Base-by-base conservation (phyloP, 2,113 vertebrate species). In the Cathartes aura region DNA sequence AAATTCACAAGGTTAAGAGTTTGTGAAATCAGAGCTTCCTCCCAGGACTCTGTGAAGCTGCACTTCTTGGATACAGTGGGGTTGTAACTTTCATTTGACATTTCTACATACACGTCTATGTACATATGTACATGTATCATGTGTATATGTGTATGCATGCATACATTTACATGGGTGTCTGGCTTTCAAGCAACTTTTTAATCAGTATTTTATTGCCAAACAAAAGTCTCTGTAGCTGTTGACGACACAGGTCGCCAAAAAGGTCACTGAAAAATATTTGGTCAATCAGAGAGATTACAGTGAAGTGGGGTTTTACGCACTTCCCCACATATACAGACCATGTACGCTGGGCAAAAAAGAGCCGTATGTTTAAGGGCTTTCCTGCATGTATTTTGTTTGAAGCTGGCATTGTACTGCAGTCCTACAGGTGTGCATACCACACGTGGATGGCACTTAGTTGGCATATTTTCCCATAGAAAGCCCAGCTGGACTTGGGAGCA, bases 81-180 rank as follows among this genome's bases (percentile, higher is more conserved):
- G n/a, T 1, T 55, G 32, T 16, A 56, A 36, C 15, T 42, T 66
- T 19, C 12, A 86, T 27, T 17, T 74, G 63, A 18, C 19, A 12
- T 64, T 74, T 63, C 68, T 60, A 55, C 47, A 20, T 10, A 16
- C 11, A 1, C 0, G 2, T 76, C 22, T 53, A 40, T 4, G 20
- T 9, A 36, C 1, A 47, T 30, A 2, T 6, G 48, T 38, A 63
- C n/a, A 8, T 0, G 30, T 32, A 53, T 40, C 42, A 20, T 0
- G 1, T 26, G 11, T 12, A 9, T 15, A 32, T 0, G 3, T 36
- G 30, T 27, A 29, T 4, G 24, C 21, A 52, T 3, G 23, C 36
- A 76, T 3, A 29, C 13, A 26, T 47, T 43, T 50, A 73, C 58
- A 60, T 0, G 1, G 23, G 30, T 12, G 22, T 82, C 45, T n/a